Evolutionary conservation across 2,888 invertebrate genomes (phyloP).

Genomic region (Monochamus alternatus): DNA sequence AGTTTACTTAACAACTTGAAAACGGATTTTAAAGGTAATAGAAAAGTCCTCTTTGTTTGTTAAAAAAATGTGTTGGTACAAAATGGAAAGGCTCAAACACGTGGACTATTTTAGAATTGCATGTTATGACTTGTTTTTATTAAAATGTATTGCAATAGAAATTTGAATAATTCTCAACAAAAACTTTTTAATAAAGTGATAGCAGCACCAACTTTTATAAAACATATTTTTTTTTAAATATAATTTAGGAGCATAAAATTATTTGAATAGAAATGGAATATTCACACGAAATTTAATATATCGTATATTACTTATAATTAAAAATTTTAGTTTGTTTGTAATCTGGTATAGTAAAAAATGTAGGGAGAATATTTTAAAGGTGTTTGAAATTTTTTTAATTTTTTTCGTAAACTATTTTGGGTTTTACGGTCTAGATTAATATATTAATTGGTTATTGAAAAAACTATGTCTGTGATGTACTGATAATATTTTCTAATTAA

Average conservation of each 20-base stretch:
- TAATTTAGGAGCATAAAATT: no score
- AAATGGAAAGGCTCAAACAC: constrained; percentile 59
- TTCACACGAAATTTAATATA: no score
- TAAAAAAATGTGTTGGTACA: constrained; percentile 53
- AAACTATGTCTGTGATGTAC: neutral
- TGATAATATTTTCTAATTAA: neutral
- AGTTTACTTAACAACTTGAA: constrained; percentile 60
- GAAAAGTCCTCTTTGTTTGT: constrained; percentile 58
- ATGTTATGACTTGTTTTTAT: neutral
- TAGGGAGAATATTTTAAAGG: constrained; percentile 25
- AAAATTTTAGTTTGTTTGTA: no score
- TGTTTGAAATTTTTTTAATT: constrained; percentile 23
- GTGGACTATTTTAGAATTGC: constrained; percentile 55
- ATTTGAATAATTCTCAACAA: neutral
- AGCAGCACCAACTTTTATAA: no score
- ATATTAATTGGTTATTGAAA: constrained; percentile 7
- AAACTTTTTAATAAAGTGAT: no score
- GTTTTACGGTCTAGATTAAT: constrained; percentile 18
- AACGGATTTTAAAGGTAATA: constrained; percentile 57
- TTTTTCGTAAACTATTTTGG: constrained; percentile 18
- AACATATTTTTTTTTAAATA: no score
- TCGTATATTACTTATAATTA: no score
- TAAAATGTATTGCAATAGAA: neutral
- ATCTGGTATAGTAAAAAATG: neutral
- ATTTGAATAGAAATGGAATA: no score